Evolutionary conservation across 1,140 invertebrate genomes (phyloP), one percentile per base, ranked within the genome.

Genomic region (Eupeodes corollae): DNA sequence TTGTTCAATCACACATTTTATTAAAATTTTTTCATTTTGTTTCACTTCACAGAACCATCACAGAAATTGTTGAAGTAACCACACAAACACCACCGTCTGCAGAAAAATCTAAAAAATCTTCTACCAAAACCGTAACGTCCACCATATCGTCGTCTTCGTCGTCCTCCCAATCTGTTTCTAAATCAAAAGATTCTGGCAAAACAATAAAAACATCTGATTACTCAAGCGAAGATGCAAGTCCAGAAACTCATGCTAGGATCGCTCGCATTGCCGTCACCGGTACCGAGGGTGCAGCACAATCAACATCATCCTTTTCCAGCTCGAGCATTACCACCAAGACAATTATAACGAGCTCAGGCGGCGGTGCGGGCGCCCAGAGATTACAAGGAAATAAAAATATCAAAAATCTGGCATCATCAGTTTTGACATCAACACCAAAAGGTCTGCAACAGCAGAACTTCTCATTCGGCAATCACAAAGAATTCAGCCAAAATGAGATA

Each of bases 401-500:
- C 31, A 59, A 52, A 59, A 49, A 46, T 1, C 35, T 56, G 41
- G 48, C 15, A 49, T 8, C 45, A 13, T 49, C 54, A 19, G 35
- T 37, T 37, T 37, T 37, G 15, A 60, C 57, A 14, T 62, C 60
- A 1, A 63, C 60, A 32, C 63, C 63, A 0, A 52, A 50, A 42
- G 38, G 15, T 37, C 15, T 37, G 3, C 31, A 37, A 13, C 21
- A 37, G 16, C 21, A 35, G 33, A 32, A 34, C 18, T 35, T 31
- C 6, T 16, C 44, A 19, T 45, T 15, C 8, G 13, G 18, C 5
- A 9, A 12, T 19, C 58, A 54, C 21, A 51, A 52, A 21, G 61
- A 64, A 52, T 51, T 52, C 0, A 54, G 48, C 26, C 64, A 67
- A 32, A 67, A 67, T 50, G 52, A 48, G 5, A 21, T 65, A 6